Base-by-base conservation (phyloP, 1,140 invertebrate genomes). In the Drosophila murphyi region DNA sequence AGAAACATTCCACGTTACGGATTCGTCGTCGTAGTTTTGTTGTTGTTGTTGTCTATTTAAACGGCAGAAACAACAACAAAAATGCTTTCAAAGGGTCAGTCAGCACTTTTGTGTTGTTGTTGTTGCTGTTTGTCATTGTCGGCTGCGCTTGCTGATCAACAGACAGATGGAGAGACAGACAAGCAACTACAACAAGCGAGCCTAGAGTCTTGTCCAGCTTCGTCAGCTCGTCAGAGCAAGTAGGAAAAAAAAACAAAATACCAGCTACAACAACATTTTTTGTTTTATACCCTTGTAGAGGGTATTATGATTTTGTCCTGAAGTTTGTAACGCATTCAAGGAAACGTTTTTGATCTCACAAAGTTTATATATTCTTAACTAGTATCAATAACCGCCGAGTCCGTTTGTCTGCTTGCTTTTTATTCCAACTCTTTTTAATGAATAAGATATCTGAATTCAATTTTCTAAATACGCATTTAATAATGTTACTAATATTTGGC, bases 41-140 rank as follows among this genome's bases (percentile, higher is more conserved):
- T 43, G 39, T 43, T 35, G 43, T 60, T 62, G 39, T 52, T 63
- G 57, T 78, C 74, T 63, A 74, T 86, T 73, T 65, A 62, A 76
- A 54, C 51, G 35, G 3, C 34, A 48, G 10, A 12, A 82, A 75
- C 80, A 83, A 83, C 81, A 78, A 63, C 70, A 75, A 60, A 74
- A 85, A 85, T 75, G 62, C 70, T 77, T 83, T 83, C 74, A 45
- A 82, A 87, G 82, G 82, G 82, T 88, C 85, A 80, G 78, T 86
- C 71, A 69, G 70, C 77, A 80, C 73, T 70, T 34, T 62, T 68
- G 62, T 63, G 73, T 81, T 68, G 73, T 51, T 47, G 39, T 64
- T 37, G 43, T 39, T 61, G 51, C 45, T 63, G 43, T 50, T 57
- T 75, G 72, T 75, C 65, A 69, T 70, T 75, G 72, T 74, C 64